Base-by-base conservation (phyloP, 92 coral and sea anemone genomes). In the Palythoa grandis region DNA sequence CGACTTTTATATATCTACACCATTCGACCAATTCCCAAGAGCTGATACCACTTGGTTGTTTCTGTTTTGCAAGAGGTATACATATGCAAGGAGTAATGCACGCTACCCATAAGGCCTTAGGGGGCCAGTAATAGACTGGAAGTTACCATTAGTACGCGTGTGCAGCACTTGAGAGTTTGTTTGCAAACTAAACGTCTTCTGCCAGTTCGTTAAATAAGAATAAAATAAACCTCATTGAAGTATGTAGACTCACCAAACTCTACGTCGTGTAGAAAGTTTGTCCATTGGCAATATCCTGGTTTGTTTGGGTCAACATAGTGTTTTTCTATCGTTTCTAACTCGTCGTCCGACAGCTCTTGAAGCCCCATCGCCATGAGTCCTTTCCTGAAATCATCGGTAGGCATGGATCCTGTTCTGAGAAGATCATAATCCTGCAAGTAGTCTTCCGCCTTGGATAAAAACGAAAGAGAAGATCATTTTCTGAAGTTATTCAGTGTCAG, bases 261-360 rank as follows among this genome's bases (percentile, higher is more conserved):
- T 7, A 77, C 82, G 56, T 77, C 82, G 70, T 77, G 82, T 39
- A 77, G 82, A 77, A 77, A 77, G 16, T 8, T 56, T 16, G 82
- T 57, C 82, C 82, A 77, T 11, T 37, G 50, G 12, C 82, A 77
- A 19, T 24, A 14, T 4, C 52, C 82, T 0, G 68, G 70, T 35
- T 77, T 24, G 53, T 25, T 16, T 16, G 82, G 70, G 70, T 57
- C 69, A 16, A 15, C 13, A 37, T 77, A 77, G 82, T 37, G 82
- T 12, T 19, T 77, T 38, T 54, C 82, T 17, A 77, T 77, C 52
- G 60, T 63, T 43, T 77, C 82, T 53, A 77, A 57, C 82, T 77
- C 25, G 12, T 24, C 20, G 52, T 77, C 82, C 29, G 52, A 53
- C 25, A 77, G 8, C 2, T 57, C 13, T 15, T 77, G 68, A 11